Base-by-base conservation (phyloP, 2,113 vertebrate genomes). In the Todiramphus saurophagus region DNA sequence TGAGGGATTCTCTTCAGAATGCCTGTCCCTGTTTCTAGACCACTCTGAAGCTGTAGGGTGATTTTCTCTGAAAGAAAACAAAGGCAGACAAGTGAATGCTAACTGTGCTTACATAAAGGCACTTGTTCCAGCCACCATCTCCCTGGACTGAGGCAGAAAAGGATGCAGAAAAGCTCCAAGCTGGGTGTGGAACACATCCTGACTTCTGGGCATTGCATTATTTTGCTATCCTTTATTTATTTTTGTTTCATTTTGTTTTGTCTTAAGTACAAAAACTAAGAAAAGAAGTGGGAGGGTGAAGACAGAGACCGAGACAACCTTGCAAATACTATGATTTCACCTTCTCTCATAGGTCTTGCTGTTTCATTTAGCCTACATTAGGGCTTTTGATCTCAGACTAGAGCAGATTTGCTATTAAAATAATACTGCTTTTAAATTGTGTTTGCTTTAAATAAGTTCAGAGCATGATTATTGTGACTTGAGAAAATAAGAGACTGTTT, bases 401-500 rank as follows among this genome's bases (percentile, higher is more conserved):
- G 37, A 85, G 44, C 66, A 80, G 82, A 88, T 92, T 89, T 92
- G 51, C 85, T 92, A 72, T 83, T 33, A 80, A 92, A 90, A 92
- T 85, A 89, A 19, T 66, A 53, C 37, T 62, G 69, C 50, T 95
- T 96, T 94, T 77, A 92, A 92, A 87, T 89, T 2, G 55, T 94
- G 73, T 90, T 97, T 97, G 55, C 79, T 95, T 94, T 77, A 94
- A 94, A 90, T 91, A 91, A 87, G 88, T 86, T 81, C 89, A 74
- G 67, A 87, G 76, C 85, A 80, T 94, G 91, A 89, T 96, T 96
- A 94, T 94, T 94, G 88, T 85, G 91, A 86, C 85, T 95, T 94
- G 70, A 73, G 66, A 94, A 96, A 94, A 96, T 94, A 96, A 90
- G 44, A 94, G 90, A 80, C 76, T 95, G 83, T 95, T 97, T 94